These are phyloP conservation scores for Zalophus californianus DNA, from an alignment of 2,797 vertebrate genomes.

Conservation along the genomic window DNA sequence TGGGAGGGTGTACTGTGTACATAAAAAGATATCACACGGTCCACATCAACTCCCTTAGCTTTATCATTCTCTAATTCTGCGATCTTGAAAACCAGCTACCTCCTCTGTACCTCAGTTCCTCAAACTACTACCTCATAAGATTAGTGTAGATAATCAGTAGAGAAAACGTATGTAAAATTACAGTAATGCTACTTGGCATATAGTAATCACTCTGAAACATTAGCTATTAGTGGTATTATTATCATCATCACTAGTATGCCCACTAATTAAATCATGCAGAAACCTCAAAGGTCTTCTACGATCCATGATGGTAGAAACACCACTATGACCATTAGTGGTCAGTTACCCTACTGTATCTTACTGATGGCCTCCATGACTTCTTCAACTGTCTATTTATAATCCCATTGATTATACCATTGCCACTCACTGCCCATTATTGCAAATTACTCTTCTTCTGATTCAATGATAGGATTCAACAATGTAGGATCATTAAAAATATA, in stretches of 20 bases:
- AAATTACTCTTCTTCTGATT: background rate
- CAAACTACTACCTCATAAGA: background rate
- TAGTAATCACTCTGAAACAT: background rate
- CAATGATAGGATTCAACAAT: background rate
- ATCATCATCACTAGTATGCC: background rate
- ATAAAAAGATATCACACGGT: background rate
- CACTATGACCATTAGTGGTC: fast-evolving
- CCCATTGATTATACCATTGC: background rate
- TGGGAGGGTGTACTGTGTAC: background rate
- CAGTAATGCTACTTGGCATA: background rate
- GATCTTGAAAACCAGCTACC: background rate
- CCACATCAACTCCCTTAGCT: background rate
- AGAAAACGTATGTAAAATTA: background rate
- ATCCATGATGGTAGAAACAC: background rate
- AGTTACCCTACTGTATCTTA: background rate
- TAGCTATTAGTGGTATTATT: background rate
- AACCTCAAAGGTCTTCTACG: background rate
- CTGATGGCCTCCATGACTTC: background rate
- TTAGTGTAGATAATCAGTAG: background rate
- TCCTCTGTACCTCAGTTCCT: background rate
- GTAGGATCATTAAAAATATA: background rate
- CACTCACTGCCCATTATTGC: fast-evolving
- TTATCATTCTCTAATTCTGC: background rate
- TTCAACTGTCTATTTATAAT: background rate
- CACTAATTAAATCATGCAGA: background rate